Evolutionary conservation across 92 coral and sea anemone genomes (phyloP).

Genomic region (Actinostola sp.): DNA sequence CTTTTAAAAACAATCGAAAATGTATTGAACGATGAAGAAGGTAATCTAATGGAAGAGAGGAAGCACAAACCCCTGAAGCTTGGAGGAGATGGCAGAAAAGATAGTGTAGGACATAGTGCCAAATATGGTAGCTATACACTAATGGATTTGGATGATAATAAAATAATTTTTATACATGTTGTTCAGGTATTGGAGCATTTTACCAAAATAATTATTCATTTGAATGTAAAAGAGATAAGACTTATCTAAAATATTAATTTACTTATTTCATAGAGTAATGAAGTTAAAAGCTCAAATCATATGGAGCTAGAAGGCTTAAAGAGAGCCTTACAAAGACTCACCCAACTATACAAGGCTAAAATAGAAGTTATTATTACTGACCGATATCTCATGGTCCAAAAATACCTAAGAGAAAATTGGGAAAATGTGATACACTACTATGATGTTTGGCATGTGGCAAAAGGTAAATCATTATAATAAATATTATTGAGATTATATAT

Average conservation of each 20-base stretch:
- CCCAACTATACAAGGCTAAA: background rate
- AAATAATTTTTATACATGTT: conserved; percentile 25
- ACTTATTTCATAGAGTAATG: too few relatives aligned
- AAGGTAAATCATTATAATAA: too few relatives aligned
- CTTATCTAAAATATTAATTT: too few relatives aligned
- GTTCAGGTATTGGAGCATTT: conserved; percentile 27
- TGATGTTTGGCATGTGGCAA: background rate
- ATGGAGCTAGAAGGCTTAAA: conserved; percentile 46
- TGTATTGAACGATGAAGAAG: conserved; percentile 24
- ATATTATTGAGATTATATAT: too few relatives aligned
- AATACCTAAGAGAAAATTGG: conserved; percentile 23
- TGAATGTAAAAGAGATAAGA: too few relatives aligned
- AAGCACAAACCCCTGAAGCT: conserved; percentile 16
- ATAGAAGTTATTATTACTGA: conserved; percentile 42
- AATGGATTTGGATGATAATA: conserved; percentile 32
- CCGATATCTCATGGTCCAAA: conserved; percentile 34
- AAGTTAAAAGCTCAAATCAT: conserved; percentile 34
- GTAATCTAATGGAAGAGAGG: background rate
- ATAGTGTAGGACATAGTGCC: conserved; percentile 44
- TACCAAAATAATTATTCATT: too few relatives aligned
- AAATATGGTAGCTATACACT: conserved; percentile 42
- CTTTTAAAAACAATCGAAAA: conserved; percentile 21
- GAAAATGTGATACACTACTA: too few relatives aligned
- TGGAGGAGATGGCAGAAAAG: conserved; percentile 39
- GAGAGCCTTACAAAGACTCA: conserved; percentile 18